A percentile compares a stretch with the other conserved stretches of the same genome.
Evolutionary conservation across 2,113 vertebrate species (phyloP).

Genomic region (Eleginops maclovinus): DNA sequence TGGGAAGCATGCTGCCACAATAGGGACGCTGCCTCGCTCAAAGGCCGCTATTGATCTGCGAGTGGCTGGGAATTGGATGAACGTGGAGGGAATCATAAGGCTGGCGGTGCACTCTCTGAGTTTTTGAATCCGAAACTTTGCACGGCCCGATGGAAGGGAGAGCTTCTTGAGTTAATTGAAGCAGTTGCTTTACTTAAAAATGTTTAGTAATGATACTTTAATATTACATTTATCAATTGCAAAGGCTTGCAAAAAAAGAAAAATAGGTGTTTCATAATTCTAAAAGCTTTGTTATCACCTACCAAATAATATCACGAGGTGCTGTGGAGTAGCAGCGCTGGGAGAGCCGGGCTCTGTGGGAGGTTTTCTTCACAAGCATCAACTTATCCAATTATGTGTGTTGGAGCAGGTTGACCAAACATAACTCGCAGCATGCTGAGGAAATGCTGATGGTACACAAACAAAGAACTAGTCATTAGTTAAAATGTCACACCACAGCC

Average conservation of each 20-base stretch:
- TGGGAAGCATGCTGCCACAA: slow-evolving; percentile 51
- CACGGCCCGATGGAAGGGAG: too few relatives aligned
- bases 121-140: too few relatives aligned
- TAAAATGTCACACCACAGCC: slow-evolving; percentile 7
- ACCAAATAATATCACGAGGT: slow-evolving; percentile 3
- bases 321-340: slow-evolving; percentile 6
- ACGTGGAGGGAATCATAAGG: slow-evolving; percentile 75
- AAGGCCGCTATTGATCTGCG: slow-evolving; percentile 77
- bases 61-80: slow-evolving; percentile 61
- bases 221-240: neutral
- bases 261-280: neutral
- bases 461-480: slow-evolving; percentile 46
- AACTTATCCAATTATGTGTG: slow-evolving; percentile 46
- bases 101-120: slow-evolving; percentile 4
- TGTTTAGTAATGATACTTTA: too few relatives aligned
- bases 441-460: slow-evolving; percentile 18
- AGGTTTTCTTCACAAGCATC: slow-evolving; percentile 31
- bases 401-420: slow-evolving; percentile 38
- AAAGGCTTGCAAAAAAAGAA: neutral
- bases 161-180: too few relatives aligned
- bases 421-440: slow-evolving; percentile 20
- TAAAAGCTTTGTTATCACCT: neutral
- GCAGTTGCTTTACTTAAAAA: too few relatives aligned
- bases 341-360: slow-evolving; percentile 10
- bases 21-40: slow-evolving; percentile 69